phyloP scores from a whole-genome alignment of 2,113 vertebrate species.

The Morone chrysops region DNA sequence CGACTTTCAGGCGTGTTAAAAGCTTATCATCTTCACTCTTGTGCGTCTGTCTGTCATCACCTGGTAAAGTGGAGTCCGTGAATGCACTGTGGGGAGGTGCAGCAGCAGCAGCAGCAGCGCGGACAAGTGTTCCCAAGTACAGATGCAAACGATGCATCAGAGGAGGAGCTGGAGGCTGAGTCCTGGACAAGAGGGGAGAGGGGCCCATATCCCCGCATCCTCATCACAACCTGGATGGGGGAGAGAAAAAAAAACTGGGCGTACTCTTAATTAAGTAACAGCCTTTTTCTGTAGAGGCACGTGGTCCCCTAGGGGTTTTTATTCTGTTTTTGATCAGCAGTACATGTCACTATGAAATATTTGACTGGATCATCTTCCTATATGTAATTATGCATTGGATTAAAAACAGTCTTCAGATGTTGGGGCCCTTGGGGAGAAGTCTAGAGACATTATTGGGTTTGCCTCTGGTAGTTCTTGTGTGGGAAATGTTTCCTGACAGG shows the following conservation, averaged over 20 bases:
- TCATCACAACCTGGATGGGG: conserved; percentile 46
- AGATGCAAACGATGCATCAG: conserved; percentile 81
- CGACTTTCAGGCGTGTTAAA: conserved; percentile 50
- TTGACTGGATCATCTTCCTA: conserved; percentile 8
- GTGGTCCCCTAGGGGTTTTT: conserved; percentile 10
- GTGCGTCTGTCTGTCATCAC: conserved; percentile 63
- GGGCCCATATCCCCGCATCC: conserved; percentile 55
- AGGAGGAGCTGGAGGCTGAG: conserved; percentile 82
- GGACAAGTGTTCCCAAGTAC: conserved; percentile 77
- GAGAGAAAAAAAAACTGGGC: not conserved
- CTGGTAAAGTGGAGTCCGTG: conserved; percentile 66
- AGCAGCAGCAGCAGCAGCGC: conserved; percentile 68
- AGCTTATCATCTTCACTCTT: conserved; percentile 51
- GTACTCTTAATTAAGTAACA: conserved; percentile 42
- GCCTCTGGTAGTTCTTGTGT: conserved; percentile 27
- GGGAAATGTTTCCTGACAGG: conserved; percentile 47
- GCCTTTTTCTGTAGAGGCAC: conserved; percentile 1
- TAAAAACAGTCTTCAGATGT: conserved; percentile 40
- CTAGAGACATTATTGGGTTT: conserved; percentile 44
- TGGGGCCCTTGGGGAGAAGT: conserved; percentile 1
- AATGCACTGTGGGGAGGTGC: conserved; percentile 68
- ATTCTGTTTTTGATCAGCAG: conserved; percentile 25
- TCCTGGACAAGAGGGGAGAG: conserved; percentile 67
- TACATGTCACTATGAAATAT: conserved; percentile 26
- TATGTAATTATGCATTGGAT: conserved; percentile 34